Base-by-base conservation (phyloP, 1,140 invertebrate species). In the Pseudomyrmex dendroicus region DNA sequence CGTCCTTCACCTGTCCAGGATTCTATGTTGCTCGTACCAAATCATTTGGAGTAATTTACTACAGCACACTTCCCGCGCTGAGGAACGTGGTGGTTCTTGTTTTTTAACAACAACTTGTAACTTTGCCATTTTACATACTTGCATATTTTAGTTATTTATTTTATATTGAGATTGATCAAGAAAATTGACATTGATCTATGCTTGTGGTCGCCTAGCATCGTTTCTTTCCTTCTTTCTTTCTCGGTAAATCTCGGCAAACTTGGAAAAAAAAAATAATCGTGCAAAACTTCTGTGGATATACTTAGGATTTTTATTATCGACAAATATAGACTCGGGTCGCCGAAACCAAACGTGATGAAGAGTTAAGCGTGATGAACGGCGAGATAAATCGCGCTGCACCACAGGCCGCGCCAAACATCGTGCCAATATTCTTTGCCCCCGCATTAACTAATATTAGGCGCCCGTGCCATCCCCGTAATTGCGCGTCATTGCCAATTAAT, bases 381-480 rank as follows among this genome's bases (percentile, higher is more conserved):
- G 15, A 80, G 66, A 80, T 80, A 70, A 66, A 80, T 80, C 66
- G 20, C 56, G 20, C 61, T 61, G 73, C 52, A 62, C 35, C 20
- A 35, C 59, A 35, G 70, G 70, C 35, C 54, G 44, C 20, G 17
- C 56, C 25, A 73, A 44, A 82, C 25, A 20, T 63, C 25, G 87
- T 90, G 90, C 88, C 89, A 91, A 90, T 90, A 90, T 85, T 90
- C 54, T 83, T 90, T 86, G 67, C 64, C 44, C 73, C 66, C 70
- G 61, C 68, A 25, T 56, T 35, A 48, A 87, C 86, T 91, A 91
- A 90, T 89, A 91, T 90, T 89, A 91, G 85, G 73, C 70, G 61
- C 13, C 25, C 54, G 76, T 44, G 35, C 15, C 56, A 59, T 56
- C 54, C 20, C 59, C 73, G 64, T 72, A 76, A 83, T 72, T 86